Evolutionary conservation across 2,888 invertebrate genomes (phyloP).

Genomic region (Aporophyla nigra): DNA sequence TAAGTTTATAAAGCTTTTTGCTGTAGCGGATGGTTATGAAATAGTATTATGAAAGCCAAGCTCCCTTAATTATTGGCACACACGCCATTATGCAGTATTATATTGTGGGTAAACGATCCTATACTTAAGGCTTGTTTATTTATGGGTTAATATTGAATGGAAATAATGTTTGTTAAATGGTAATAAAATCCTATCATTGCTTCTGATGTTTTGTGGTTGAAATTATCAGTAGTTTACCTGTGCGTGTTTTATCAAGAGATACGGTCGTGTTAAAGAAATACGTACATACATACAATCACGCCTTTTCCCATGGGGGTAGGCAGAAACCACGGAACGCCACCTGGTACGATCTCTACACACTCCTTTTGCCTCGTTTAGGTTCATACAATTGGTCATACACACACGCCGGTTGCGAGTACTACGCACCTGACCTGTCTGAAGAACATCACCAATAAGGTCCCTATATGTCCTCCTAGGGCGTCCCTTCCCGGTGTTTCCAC

Average conservation of each 20-base stretch:
- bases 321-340: too few relatives aligned
- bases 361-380: too few relatives aligned
- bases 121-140: neutral
- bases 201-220: slow-evolving; percentile 17
- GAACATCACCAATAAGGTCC: too few relatives aligned
- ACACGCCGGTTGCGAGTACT: too few relatives aligned
- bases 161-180: neutral
- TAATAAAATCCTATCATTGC: slow-evolving; percentile 19
- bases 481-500: too few relatives aligned
- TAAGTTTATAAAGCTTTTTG: slow-evolving; percentile 57
- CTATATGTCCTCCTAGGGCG: too few relatives aligned
- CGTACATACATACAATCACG: too few relatives aligned
- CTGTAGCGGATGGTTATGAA: slow-evolving; percentile 56
- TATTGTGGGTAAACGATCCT: slow-evolving; percentile 31
- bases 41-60: slow-evolving; percentile 56
- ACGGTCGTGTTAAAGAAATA: neutral
- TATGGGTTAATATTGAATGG: slow-evolving; percentile 29
- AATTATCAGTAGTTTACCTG: neutral
- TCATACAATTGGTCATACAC: too few relatives aligned
- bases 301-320: too few relatives aligned
- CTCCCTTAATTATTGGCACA: slow-evolving; percentile 52
- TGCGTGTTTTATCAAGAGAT: slow-evolving; percentile 18
- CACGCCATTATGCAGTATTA: slow-evolving; percentile 64
- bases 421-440: too few relatives aligned
- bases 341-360: too few relatives aligned